These are phyloP conservation scores for Rhingia rostrata DNA, from an alignment of 2,888 invertebrate species.

Conservation along the genomic window DNA sequence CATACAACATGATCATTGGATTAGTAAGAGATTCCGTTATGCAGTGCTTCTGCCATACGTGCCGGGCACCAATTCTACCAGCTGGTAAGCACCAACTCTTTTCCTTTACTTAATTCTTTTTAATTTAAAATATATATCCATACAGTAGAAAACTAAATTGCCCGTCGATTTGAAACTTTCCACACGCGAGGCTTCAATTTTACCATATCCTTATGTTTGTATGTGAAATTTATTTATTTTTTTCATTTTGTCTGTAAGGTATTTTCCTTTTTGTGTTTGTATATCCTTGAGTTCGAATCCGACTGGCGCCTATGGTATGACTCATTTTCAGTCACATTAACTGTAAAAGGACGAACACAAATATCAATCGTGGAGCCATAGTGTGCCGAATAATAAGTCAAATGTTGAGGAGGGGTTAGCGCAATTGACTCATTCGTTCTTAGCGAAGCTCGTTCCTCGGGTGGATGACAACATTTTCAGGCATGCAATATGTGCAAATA, in stretches of 20 bases:
- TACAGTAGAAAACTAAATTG: constrained; percentile 56
- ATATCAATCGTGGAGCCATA: constrained; percentile 45
- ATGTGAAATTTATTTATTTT: constrained; percentile 44
- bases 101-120: constrained; percentile 39
- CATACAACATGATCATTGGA: constrained; percentile 90
- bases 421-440: constrained; percentile 63
- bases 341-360: constrained; percentile 30
- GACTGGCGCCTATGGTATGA: constrained; percentile 72
- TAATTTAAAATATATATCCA: constrained; percentile 11
- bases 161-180: constrained; percentile 73
- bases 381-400: constrained; percentile 56
- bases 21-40: constrained; percentile 95
- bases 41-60: constrained; percentile 97
- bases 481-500: constrained; percentile 49
- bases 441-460: constrained; percentile 10
- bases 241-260: constrained; percentile 2
- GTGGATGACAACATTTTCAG: neutral
- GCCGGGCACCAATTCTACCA: constrained; percentile 91
- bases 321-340: constrained; percentile 58
- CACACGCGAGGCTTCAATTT: constrained; percentile 53
- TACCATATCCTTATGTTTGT: constrained; percentile 27
- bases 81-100: constrained; percentile 86
- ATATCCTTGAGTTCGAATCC: constrained; percentile 66
- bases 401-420: constrained; percentile 30
- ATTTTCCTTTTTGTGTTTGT: constrained; percentile 22